These are phyloP conservation scores for Ornithoptera priamus DNA, from an alignment of 2,888 invertebrate species.

Conservation along the genomic window DNA sequence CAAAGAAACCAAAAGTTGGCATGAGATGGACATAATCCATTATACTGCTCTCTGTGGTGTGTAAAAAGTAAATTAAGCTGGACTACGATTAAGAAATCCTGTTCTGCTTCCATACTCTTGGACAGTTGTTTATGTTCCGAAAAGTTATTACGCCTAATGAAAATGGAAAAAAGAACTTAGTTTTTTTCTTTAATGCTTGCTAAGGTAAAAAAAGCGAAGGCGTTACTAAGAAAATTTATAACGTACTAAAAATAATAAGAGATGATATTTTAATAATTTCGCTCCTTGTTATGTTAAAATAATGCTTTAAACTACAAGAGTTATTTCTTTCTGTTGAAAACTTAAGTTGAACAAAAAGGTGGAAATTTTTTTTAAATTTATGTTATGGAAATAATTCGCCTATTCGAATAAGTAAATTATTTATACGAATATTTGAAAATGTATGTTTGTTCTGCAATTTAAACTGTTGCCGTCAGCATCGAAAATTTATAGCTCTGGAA, in stretches of 20 bases:
- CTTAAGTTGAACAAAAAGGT: background rate
- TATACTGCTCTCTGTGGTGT: slow-evolving; percentile 15
- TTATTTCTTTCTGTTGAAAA: too few relatives aligned
- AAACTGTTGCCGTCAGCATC: slow-evolving; percentile 20
- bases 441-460: slow-evolving; percentile 21
- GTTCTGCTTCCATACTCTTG: slow-evolving; percentile 11
- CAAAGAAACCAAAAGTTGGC: slow-evolving; percentile 18
- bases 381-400: background rate
- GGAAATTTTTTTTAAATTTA: background rate
- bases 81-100: slow-evolving; percentile 9
- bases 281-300: too few relatives aligned
- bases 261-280: too few relatives aligned
- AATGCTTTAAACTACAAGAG: too few relatives aligned
- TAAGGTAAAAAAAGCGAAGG: too few relatives aligned
- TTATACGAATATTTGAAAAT: slow-evolving; percentile 21
- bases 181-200: too few relatives aligned
- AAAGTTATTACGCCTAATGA: background rate
- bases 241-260: too few relatives aligned
- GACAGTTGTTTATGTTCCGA: background rate
- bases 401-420: background rate
- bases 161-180: too few relatives aligned
- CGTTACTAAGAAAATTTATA: too few relatives aligned
- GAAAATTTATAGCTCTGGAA: slow-evolving; percentile 23
- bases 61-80: slow-evolving; percentile 18
- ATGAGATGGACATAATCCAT: slow-evolving; percentile 18